Evolutionary conservation across 2,888 invertebrate species (phyloP), one percentile per base, ranked within the genome.

Genomic region (Charanyca ferruginea): DNA sequence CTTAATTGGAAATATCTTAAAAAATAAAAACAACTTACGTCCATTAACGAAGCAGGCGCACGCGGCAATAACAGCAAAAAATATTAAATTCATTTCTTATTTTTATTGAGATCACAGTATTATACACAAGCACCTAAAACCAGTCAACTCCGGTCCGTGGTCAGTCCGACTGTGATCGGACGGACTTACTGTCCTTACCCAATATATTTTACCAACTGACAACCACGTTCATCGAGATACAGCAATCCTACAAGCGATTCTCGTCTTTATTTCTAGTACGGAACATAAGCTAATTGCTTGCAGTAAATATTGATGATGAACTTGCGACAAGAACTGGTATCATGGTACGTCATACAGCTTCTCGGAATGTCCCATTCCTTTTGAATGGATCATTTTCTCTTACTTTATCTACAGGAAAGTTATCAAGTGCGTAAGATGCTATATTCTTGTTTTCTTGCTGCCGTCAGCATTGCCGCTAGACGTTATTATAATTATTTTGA

Each of bases 1-100:
- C 5, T 18, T 38, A 22, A 25, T 18, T 23, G 22, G 4, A 23
- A 6, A 38, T 7, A 32, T 7, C n/a, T n/a, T n/a, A n/a, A n/a
- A 47, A 28, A 48, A 45, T 57, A 64, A 52, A 45, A 60, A 52
- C 58, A 28, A 86, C 87, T 87, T 71, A 87, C 87, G 84, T 68
- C 85, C 86, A 68, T 77, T 59, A 38, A 80, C 83, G 18, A 70
- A 52, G 62, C 79, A 82, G 59, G 81, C 65, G 60, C 66, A 79
- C 8, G 75, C 61, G 22, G 78, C 68, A 16, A 85, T 42, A n/a
- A 81, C 38, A 22, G 73, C 74, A 52, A 79, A 41, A 49, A 78
- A 18, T 57, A 69, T 38, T 48, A 71, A 51, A 25, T 64, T 67
- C 81, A 81, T 83, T 68, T 73, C 54, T 63, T 52, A 38, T 44